These are phyloP conservation scores for Lepidocyrtoides sp. DNA, from an alignment of 2,888 invertebrate genomes.

Conservation along the genomic window DNA sequence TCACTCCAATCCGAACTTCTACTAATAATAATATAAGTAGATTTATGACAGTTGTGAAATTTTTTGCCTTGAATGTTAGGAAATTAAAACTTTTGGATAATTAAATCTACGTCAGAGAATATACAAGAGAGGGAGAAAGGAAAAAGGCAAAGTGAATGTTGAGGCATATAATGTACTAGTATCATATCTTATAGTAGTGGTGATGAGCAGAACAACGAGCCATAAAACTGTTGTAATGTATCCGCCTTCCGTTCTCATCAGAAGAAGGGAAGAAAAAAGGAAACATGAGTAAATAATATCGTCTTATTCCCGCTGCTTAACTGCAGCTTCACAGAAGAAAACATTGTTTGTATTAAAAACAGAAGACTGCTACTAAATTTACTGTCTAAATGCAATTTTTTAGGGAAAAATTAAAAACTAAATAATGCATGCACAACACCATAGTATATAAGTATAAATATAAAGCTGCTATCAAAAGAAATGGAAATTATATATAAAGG, in stretches of 20 bases:
- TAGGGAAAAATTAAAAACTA: slow-evolving; percentile 50
- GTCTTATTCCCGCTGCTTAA: slow-evolving; percentile 70
- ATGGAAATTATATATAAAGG: slow-evolving; percentile 10
- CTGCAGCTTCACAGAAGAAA: slow-evolving; percentile 30
- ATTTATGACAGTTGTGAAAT: slow-evolving; percentile 81
- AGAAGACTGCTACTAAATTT: slow-evolving; percentile 1
- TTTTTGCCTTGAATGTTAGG: slow-evolving; percentile 76
- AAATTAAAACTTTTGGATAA: slow-evolving; percentile 81
- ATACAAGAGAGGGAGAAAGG: not conserved
- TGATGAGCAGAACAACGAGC: slow-evolving; percentile 15
- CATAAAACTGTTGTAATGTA: slow-evolving; percentile 78
- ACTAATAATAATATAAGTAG: slow-evolving; percentile 49
- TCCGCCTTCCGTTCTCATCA: slow-evolving; percentile 76
- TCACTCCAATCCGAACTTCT: slow-evolving; percentile 31
- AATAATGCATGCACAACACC: slow-evolving; percentile 32
- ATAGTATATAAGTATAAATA: too few species aligned
- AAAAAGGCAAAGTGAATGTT: not conserved
- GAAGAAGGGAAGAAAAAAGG: slow-evolving; percentile 14
- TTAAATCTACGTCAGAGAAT: slow-evolving; percentile 78
- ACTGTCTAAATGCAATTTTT: slow-evolving; percentile 22
- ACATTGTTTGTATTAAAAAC: slow-evolving; percentile 27
- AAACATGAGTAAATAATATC: slow-evolving; percentile 40
- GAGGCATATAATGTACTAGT: slow-evolving; percentile 12
- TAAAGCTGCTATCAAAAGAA: too few species aligned
- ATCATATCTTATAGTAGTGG: not conserved